phyloP scores from a whole-genome alignment of 2,888 invertebrate genomes.

The Myopa testacea region DNA sequence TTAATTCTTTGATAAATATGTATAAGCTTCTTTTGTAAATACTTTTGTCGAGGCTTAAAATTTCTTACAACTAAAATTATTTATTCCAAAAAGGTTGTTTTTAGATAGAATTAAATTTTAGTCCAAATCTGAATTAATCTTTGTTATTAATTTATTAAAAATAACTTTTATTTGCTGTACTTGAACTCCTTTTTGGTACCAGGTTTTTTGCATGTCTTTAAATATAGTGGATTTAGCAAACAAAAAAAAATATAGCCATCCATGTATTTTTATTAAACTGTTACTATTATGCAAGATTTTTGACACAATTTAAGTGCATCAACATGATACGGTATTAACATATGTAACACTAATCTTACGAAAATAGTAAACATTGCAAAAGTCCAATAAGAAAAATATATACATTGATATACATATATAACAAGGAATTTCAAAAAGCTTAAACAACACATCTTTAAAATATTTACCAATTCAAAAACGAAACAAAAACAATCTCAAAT shows the following conservation, averaged over 20 bases:
- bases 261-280: no score
- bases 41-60: no score
- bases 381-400: constrained; percentile 13
- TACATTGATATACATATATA: constrained; percentile 28
- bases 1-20: no score
- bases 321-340: background rate
- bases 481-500: background rate
- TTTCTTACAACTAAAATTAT: background rate
- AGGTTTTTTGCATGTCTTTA: background rate
- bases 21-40: no score
- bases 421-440: no score
- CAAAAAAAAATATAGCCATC: constrained; percentile 16
- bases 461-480: background rate
- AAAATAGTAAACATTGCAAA: background rate
- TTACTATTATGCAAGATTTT: constrained; percentile 31
- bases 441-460: no score
- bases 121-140: background rate
- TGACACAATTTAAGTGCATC: constrained; percentile 25
- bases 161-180: background rate
- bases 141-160: background rate
- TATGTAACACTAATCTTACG: background rate
- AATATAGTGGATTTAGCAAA: background rate
- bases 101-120: background rate
- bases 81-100: background rate
- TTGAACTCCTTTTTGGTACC: background rate